A percentile compares a stretch with the other conserved stretches of the same genome.
Evolutionary conservation across 2,888 invertebrate species (phyloP).

Genomic region (Volucella bombylans): DNA sequence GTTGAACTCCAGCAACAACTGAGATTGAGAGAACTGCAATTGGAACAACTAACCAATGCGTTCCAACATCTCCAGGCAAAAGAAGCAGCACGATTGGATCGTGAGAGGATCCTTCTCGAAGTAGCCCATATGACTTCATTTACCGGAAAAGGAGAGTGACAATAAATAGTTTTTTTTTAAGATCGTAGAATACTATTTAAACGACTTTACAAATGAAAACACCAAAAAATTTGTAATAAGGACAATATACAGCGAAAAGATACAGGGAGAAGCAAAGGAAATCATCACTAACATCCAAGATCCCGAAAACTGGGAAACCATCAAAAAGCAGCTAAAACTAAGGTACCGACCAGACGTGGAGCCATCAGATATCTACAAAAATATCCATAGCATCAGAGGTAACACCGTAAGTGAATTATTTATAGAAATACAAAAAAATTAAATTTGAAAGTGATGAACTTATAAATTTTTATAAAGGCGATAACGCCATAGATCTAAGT

Average conservation of each 20-base stretch:
- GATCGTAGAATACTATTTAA: slow-evolving; percentile 20
- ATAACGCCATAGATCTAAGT: no score
- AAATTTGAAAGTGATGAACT: no score
- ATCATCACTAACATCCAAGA: slow-evolving; percentile 20
- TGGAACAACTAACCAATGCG: slow-evolving; percentile 10
- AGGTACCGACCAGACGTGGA: no score
- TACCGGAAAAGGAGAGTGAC: slow-evolving; percentile 36
- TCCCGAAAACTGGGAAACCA: slow-evolving; percentile 26
- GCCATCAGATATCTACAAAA: no score
- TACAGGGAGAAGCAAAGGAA: slow-evolving; percentile 36
- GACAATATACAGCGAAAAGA: slow-evolving; percentile 8
- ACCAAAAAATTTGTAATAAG: background rate
- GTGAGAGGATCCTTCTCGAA: slow-evolving; percentile 1
- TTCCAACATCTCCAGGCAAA: background rate
- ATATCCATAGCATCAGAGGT: no score
- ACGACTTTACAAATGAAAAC: slow-evolving; percentile 7
- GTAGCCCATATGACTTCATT: slow-evolving; percentile 8
- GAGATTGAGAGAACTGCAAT: no score
- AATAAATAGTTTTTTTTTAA: slow-evolving; percentile 36
- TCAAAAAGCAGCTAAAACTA: no score
- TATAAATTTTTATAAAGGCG: no score
- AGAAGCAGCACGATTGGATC: slow-evolving; percentile 7
- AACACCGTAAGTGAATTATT: no score
- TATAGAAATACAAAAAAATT: no score
- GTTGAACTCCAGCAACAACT: slow-evolving; percentile 1